A percentile compares a stretch with the other conserved stretches of the same genome.
Conservation (phyloP, 2,113 vertebrate genomes). For the Hippopotamus amphibius region DNA sequence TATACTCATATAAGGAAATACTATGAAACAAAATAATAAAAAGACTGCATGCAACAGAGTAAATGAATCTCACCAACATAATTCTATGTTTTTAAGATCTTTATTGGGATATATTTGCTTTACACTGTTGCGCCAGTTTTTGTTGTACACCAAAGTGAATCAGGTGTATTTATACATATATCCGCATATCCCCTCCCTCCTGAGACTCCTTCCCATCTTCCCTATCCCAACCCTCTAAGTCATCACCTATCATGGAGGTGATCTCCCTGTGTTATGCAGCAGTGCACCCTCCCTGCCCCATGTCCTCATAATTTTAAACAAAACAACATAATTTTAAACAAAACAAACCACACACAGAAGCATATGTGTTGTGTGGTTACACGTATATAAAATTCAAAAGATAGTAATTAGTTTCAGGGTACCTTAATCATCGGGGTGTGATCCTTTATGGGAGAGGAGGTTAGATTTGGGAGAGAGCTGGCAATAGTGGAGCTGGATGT, state of each 20-base stretch:
- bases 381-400: background rate
- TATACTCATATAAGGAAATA: background rate
- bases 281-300: too few species aligned
- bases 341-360: background rate
- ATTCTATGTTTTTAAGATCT: background rate
- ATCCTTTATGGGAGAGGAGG: background rate
- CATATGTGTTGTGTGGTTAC: background rate
- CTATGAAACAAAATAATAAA: background rate
- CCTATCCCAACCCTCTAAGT: too few species aligned
- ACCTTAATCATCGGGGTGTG: background rate
- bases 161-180: too few species aligned
- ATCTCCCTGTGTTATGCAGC: too few species aligned
- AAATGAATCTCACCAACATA: background rate
- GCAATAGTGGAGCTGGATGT: background rate
- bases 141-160: too few species aligned
- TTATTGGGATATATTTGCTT: too few species aligned
- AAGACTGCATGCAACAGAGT: background rate
- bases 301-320: too few species aligned
- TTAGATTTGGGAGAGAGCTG: background rate
- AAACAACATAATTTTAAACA: background rate
- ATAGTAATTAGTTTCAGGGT: background rate
- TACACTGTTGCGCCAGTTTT: too few species aligned
- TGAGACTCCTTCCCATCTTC: too few species aligned
- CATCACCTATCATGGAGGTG: too few species aligned
- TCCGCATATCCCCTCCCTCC: too few species aligned